A percentile compares a stretch with the other conserved stretches of the same genome.
These are phyloP conservation scores for Lepus townsendii DNA, from an alignment of 2,797 vertebrate genomes.

Conservation along the genomic window DNA sequence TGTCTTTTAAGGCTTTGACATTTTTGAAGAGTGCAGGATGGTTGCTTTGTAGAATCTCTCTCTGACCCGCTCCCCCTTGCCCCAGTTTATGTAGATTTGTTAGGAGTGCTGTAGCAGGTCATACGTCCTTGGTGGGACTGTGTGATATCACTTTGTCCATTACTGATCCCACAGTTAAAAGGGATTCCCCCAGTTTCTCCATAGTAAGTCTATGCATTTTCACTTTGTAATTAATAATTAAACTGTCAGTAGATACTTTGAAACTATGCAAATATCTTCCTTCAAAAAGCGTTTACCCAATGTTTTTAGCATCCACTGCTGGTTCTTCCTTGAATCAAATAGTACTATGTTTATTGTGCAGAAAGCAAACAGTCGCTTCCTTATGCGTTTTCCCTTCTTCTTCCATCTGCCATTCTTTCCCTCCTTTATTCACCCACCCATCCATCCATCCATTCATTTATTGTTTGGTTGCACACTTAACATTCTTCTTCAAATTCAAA, in stretches of 20 bases:
- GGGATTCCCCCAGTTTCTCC: background rate
- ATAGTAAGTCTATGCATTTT: conserved; percentile 25
- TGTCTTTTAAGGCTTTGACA: conserved; percentile 21
- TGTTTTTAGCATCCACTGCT: background rate
- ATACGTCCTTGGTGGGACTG: background rate
- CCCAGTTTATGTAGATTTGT: background rate
- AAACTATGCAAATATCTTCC: conserved; percentile 31
- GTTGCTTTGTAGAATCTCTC: background rate
- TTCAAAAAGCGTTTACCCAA: background rate
- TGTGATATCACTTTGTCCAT: background rate
- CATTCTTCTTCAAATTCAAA: conserved; percentile 42
- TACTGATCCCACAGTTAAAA: background rate
- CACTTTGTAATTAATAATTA: conserved; percentile 39
- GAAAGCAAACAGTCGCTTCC: background rate
- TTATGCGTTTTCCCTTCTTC: background rate
- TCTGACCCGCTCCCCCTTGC: background rate
- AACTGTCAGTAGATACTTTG: conserved; percentile 11
- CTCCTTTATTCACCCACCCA: background rate
- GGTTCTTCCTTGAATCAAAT: conserved; percentile 33
- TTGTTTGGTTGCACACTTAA: background rate
- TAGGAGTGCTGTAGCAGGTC: background rate
- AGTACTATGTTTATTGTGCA: background rate
- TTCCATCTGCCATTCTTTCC: background rate
- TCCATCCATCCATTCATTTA: background rate
- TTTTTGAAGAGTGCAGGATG: conserved; percentile 7